Evolutionary conservation across 2,888 invertebrate genomes (phyloP).

Genomic region (Strigamia crassipes): DNA sequence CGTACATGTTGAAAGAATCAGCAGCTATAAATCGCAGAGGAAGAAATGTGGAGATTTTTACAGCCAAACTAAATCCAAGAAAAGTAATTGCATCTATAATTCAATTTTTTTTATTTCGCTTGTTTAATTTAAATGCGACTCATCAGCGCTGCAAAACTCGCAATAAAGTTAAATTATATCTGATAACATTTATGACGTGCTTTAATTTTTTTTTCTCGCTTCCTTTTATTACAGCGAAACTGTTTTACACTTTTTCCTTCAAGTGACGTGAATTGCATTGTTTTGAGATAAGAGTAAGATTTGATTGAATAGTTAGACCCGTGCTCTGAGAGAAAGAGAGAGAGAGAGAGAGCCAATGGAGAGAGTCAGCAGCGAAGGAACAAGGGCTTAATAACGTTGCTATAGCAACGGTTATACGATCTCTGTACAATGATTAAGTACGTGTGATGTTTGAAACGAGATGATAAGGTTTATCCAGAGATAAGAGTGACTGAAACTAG

Average conservation of each 20-base stretch:
- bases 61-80: neutral
- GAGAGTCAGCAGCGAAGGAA: neutral
- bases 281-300: neutral
- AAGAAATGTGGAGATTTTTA: neutral
- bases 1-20: neutral
- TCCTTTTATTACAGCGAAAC: neutral
- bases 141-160: neutral
- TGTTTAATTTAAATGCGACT: neutral
- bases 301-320: constrained; percentile 16
- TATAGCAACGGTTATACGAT: neutral
- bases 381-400: neutral
- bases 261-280: constrained; percentile 3
- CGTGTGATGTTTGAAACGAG: constrained; percentile 11
- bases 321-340: neutral
- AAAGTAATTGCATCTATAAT: constrained; percentile 3
- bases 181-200: neutral
- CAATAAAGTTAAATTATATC: constrained; percentile 8
- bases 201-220: neutral
- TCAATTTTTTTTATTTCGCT: neutral
- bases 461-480: constrained; percentile 16
- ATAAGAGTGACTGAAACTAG: neutral
- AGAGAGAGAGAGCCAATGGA: neutral
- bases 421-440: constrained; percentile 16
- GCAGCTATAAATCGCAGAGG: neutral
- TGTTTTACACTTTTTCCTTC: neutral